A percentile compares a stretch with the other conserved stretches of the same genome.
These are phyloP conservation scores for Zonotrichia albicollis DNA, from an alignment of 2,797 vertebrate species.

Conservation along the genomic window DNA sequence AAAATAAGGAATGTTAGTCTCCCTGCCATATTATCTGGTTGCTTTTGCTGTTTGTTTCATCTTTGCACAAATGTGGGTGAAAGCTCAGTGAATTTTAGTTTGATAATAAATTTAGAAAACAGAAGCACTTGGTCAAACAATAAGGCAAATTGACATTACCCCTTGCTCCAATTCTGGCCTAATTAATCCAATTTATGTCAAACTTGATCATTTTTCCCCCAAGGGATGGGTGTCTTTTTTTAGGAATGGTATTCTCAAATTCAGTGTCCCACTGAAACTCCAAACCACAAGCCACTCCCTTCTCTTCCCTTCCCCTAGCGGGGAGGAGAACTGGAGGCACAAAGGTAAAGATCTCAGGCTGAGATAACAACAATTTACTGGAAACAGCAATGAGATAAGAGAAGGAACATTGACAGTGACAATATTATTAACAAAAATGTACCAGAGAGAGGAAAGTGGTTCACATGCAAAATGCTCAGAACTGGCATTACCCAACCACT, in stretches of 20 bases:
- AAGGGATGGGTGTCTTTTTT: neutral
- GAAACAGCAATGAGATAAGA: neutral
- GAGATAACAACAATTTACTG: neutral
- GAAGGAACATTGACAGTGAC: accelerated
- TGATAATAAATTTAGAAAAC: neutral
- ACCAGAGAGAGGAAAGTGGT: neutral
- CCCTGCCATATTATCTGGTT: neutral
- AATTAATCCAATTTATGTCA: neutral
- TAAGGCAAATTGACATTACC: neutral
- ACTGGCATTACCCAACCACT: accelerated
- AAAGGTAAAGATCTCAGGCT: neutral
- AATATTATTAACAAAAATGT: neutral
- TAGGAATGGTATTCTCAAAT: neutral
- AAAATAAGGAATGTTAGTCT: neutral
- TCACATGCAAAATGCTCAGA: neutral
- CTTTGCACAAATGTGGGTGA: neutral
- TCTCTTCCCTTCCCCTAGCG: neutral
- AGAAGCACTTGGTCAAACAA: neutral
- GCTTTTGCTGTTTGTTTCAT: neutral
- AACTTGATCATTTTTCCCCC: neutral
- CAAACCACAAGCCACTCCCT: accelerated
- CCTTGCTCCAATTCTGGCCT: neutral
- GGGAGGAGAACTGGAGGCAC: neutral
- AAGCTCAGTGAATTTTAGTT: neutral
- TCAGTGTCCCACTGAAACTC: neutral